Percentiles rank a stretch among this genome's conserved stretches.
Evolutionary conservation across 1,140 invertebrate species (phyloP).

Genomic region (Diorhabda elongata): DNA sequence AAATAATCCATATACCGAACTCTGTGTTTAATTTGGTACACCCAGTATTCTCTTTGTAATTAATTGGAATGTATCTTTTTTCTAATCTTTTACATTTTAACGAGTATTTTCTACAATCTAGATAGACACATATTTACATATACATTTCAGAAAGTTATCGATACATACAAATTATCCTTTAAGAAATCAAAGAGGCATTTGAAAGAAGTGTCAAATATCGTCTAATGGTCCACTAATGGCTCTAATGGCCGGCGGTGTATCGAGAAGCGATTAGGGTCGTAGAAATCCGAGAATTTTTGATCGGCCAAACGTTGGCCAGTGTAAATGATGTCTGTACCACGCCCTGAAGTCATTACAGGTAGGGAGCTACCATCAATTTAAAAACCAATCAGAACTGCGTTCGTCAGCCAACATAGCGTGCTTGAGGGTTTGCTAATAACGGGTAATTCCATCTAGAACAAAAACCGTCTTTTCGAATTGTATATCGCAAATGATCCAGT

Average conservation of each 20-base stretch:
- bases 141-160: not conserved
- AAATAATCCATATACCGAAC: too few species aligned
- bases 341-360: conserved; percentile 43
- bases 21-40: too few species aligned
- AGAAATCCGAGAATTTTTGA: conserved; percentile 24
- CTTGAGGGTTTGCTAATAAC: conserved; percentile 36
- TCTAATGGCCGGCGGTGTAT: conserved; percentile 42
- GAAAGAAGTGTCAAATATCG: conserved; percentile 33
- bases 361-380: conserved; percentile 45
- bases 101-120: too few species aligned
- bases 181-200: conserved; percentile 19
- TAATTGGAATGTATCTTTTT: too few species aligned
- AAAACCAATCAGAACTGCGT: conserved; percentile 39
- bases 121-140: not conserved
- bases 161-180: conserved; percentile 10
- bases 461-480: conserved; percentile 34
- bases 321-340: conserved; percentile 45
- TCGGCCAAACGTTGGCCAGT: conserved; percentile 43
- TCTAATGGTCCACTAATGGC: conserved; percentile 33
- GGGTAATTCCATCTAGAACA: conserved; percentile 40
- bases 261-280: conserved; percentile 44
- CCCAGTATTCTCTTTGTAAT: too few species aligned
- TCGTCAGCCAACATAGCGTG: conserved; percentile 33
- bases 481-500: conserved; percentile 25
- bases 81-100: too few species aligned